Conservation (phyloP, 2,888 invertebrate species). For the Temnothorax unifasciatus region DNA sequence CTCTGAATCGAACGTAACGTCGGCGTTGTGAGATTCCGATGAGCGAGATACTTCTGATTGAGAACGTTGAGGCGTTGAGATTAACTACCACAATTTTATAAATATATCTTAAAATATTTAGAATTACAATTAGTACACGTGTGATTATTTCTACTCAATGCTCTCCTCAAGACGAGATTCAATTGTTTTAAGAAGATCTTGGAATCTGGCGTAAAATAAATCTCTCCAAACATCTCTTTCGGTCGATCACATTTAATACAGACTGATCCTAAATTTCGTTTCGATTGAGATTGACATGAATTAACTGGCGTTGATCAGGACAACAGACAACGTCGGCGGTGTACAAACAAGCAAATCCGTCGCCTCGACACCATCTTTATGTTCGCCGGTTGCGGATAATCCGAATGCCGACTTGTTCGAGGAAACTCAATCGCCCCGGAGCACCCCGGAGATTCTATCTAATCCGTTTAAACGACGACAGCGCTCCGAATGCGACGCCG, state of each 20-base stretch:
- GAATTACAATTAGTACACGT: not conserved
- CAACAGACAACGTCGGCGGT: constrained; percentile 27
- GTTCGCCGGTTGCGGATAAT: constrained; percentile 52
- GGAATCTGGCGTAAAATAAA: not conserved
- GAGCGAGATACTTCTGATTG: constrained; percentile 44
- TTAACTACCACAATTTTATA: not conserved
- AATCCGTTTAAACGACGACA: constrained; percentile 70
- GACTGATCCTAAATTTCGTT: not conserved
- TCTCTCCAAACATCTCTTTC: not conserved
- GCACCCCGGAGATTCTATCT: constrained; percentile 61
- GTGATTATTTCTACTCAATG: not conserved
- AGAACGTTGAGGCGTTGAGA: not conserved
- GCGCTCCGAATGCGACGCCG: constrained; percentile 29
- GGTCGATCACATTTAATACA: not conserved
- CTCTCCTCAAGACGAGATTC: not conserved
- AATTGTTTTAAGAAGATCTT: not conserved
- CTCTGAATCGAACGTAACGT: constrained; percentile 18
- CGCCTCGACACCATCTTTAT: constrained; percentile 55
- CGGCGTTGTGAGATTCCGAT: constrained; percentile 5
- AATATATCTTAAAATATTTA: not conserved
- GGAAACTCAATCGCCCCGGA: constrained; percentile 63
- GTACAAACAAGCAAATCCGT: constrained; percentile 57
- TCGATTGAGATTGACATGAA: not conserved
- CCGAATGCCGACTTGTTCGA: constrained; percentile 45
- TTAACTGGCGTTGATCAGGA: constrained; percentile 9